These are phyloP conservation scores for Taxidea taxus DNA, from an alignment of 2,113 vertebrate genomes.

Conservation along the genomic window DNA sequence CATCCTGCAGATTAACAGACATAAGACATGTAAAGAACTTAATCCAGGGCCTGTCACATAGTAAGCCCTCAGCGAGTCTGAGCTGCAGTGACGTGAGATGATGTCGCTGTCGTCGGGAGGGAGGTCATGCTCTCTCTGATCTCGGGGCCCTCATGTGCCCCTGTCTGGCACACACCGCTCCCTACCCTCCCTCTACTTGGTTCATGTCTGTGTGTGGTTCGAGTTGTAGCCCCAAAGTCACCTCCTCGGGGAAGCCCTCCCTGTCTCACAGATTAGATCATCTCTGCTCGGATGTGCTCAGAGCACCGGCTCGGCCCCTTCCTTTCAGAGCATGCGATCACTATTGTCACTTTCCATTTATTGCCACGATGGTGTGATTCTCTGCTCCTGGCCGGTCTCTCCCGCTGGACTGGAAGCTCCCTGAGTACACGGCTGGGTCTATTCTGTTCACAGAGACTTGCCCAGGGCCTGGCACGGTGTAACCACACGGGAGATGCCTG, in stretches of 20 bases:
- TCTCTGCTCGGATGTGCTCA: not conserved
- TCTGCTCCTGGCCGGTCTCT: not conserved
- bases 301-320: not conserved
- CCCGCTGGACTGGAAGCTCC: not conserved
- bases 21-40: not conserved
- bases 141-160: not conserved
- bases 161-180: not conserved
- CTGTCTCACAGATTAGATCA: not conserved
- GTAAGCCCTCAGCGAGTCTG: not conserved
- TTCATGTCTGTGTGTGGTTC: not conserved
- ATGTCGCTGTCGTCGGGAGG: not conserved
- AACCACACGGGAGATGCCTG: not conserved
- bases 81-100: not conserved
- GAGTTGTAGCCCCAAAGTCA: not conserved
- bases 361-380: rapidly evolving
- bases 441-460: not conserved
- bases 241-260: not conserved
- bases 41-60: not conserved
- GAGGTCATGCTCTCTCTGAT: not conserved
- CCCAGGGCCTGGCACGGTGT: not conserved
- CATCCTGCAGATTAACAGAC: not conserved
- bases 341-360: not conserved
- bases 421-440: not conserved
- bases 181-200: not conserved
- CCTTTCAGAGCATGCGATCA: not conserved